Percentiles rank a stretch among this genome's conserved stretches.
phyloP scores from a whole-genome alignment of 2,888 invertebrate genomes.

The Epirrhoe alternata region DNA sequence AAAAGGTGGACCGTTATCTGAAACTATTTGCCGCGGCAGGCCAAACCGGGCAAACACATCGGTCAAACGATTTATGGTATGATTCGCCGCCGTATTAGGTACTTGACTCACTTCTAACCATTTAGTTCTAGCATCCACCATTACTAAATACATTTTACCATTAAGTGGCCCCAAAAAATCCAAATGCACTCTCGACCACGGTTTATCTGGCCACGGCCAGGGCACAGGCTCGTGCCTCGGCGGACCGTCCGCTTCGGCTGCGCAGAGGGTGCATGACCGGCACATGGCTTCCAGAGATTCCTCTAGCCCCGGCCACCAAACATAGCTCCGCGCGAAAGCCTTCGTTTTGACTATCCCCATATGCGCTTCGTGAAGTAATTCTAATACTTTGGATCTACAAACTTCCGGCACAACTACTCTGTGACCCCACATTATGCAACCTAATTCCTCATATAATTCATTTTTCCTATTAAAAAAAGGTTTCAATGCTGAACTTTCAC shows the following conservation, averaged over 20 bases:
- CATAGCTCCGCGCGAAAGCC: constrained; percentile 31
- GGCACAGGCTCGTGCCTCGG: constrained; percentile 12
- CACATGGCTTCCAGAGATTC: constrained; percentile 42
- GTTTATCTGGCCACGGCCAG: constrained; percentile 28
- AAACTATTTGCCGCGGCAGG: constrained; percentile 5
- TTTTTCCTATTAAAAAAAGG: constrained; percentile 40
- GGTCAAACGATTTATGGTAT: constrained; percentile 3
- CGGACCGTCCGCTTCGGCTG: constrained; percentile 40
- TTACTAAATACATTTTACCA: constrained; percentile 1
- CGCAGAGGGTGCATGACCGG: constrained; percentile 21
- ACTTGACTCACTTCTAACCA: constrained; percentile 12
- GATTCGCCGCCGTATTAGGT: constrained; percentile 4
- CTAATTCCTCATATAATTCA: constrained; percentile 42
- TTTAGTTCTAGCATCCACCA: constrained; percentile 8
- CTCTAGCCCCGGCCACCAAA: constrained; percentile 43
- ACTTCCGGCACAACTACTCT: constrained; percentile 16
- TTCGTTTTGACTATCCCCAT: constrained; percentile 39
- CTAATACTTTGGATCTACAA: constrained; percentile 21
- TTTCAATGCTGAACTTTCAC: constrained; percentile 3
- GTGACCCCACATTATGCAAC: constrained; percentile 36
- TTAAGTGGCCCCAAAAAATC: constrained; percentile 32
- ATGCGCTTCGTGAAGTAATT: constrained; percentile 29
- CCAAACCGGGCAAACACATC: constrained; percentile 9
- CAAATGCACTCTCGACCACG: constrained; percentile 30
- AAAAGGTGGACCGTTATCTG: background rate